A percentile compares a stretch with the other conserved stretches of the same genome.
These are phyloP conservation scores for Rhinella marina DNA, from an alignment of 2,797 vertebrate species.

Conservation along the genomic window DNA sequence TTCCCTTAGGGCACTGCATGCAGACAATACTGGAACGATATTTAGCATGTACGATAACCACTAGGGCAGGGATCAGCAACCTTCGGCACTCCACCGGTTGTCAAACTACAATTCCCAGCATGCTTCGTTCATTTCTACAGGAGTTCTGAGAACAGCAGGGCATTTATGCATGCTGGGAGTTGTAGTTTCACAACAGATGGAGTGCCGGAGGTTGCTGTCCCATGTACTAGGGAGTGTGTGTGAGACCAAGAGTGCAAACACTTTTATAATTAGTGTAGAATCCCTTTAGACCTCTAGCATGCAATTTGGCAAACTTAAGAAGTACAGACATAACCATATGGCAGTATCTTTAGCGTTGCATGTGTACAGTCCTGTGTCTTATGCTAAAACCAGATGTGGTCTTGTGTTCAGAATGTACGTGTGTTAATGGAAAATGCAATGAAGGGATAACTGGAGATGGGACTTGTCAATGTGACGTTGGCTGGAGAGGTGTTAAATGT, in stretches of 20 bases:
- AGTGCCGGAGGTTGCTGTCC: too few species aligned
- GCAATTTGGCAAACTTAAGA: background rate
- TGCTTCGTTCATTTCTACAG: too few species aligned
- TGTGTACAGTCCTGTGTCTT: background rate
- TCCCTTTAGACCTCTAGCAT: background rate
- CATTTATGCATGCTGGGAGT: too few species aligned
- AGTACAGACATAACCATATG: background rate
- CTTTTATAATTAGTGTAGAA: background rate
- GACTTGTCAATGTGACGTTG: constrained; percentile 83
- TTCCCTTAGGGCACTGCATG: too few species aligned
- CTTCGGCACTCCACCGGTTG: too few species aligned
- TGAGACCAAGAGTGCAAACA: background rate
- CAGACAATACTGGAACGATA: background rate
- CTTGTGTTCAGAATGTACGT: constrained; percentile 78
- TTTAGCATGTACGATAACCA: background rate
- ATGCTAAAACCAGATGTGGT: background rate
- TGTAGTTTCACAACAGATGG: too few species aligned
- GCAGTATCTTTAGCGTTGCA: background rate
- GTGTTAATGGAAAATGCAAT: constrained; percentile 83
- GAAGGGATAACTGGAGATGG: constrained; percentile 83
- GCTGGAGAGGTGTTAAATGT: constrained; percentile 88
- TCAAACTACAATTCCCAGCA: too few species aligned
- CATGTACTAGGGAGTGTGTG: too few species aligned
- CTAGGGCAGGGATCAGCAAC: too few species aligned
- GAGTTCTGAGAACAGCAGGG: too few species aligned